Evolutionary conservation across 2,888 invertebrate genomes (phyloP), one percentile per base, ranked within the genome.

Genomic region (Scrobipalpa atriplicella): DNA sequence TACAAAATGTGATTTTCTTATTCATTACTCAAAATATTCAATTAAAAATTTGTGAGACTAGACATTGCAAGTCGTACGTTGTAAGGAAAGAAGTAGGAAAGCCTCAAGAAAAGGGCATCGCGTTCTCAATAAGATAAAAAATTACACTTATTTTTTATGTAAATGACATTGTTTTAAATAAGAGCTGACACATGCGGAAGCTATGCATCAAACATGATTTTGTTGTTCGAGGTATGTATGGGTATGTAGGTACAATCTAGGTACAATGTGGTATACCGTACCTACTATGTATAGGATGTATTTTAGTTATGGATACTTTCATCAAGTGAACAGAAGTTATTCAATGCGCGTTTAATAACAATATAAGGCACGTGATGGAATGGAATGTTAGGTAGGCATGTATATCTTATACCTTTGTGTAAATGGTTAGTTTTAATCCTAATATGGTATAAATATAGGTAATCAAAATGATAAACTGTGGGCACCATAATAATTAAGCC

Each of bases 141-240:
- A 47, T 47, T 47, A 47, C 16, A n/a, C 47, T n/a, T 56, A 56
- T 56, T 56, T 56, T 56, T 56, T 13, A 56, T 56, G 54, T 56
- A 56, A 56, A 13, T 56, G 21, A 29, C 21, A 56, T 29, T 56
- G 54, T 56, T 56, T 56, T 56, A 29, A 56, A 56, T 56, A 21
- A 56, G 54, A 56, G 11, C 54, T 10, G 21, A 13, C 54, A 13
- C 54, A 56, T 21, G 18, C 54, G 54, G 54, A 56, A 56, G 29
- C 21, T 13, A 16, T 47, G n/a, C 47, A 47, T 21, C 51, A 21
- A 36, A 47, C 43, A n/a, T 47, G n/a, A 47, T 47, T 1, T 13
- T 43, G 2, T 43, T n/a, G 13, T 1, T 41, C 41, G 8, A 43
- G 6, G 43, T 43, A 43, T 13, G 6, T 43, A 13, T n/a, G 1